These are phyloP conservation scores for Hirundo rustica DNA, from an alignment of 2,797 vertebrate genomes.

Conservation along the genomic window DNA sequence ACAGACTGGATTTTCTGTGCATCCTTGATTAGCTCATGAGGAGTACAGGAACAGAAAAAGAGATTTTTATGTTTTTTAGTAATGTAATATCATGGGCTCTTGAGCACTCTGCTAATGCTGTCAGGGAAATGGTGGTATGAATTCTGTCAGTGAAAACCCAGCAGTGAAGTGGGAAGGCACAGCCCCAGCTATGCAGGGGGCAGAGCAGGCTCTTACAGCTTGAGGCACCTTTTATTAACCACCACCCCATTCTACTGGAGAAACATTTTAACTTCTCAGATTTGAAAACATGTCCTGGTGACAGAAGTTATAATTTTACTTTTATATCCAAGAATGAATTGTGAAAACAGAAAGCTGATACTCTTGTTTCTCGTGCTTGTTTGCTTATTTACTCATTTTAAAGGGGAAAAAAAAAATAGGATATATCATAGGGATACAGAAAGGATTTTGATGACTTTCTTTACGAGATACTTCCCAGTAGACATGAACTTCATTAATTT, in stretches of 20 bases:
- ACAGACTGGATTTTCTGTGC: neutral
- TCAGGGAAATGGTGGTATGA: neutral
- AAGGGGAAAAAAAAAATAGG: neutral
- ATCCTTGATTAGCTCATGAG: neutral
- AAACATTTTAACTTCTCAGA: neutral
- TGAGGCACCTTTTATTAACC: neutral
- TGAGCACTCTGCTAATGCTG: neutral
- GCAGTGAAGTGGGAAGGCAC: neutral
- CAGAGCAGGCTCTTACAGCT: neutral
- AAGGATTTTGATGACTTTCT: neutral
- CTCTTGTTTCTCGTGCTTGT: neutral
- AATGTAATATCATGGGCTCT: neutral
- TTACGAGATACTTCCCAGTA: neutral
- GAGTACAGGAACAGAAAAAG: neutral
- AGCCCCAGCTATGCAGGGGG: neutral
- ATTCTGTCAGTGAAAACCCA: neutral
- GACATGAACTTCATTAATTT: neutral
- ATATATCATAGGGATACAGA: neutral
- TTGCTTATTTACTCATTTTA: neutral
- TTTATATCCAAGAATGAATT: neutral
- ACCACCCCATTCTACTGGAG: neutral
- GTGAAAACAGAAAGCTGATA: neutral
- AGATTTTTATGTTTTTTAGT: neutral
- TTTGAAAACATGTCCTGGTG: conserved; percentile 16
- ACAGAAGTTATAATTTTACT: neutral